These are phyloP conservation scores for Eulithis testata DNA, from an alignment of 2,888 invertebrate species.

Conservation along the genomic window DNA sequence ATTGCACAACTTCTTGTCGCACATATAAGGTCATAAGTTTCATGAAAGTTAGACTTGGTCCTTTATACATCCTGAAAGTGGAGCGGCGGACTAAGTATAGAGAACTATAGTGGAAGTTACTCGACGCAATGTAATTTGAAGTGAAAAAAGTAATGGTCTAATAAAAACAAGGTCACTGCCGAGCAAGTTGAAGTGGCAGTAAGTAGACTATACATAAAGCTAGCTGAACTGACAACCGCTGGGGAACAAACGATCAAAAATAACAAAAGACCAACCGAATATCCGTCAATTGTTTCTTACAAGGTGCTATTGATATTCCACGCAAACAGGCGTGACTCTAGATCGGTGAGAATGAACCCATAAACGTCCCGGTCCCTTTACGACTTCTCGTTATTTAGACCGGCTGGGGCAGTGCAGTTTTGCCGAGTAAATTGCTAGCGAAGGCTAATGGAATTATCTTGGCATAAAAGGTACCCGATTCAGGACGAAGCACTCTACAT, in stretches of 20 bases:
- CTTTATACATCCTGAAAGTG: too few species aligned
- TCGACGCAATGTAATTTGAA: too few species aligned
- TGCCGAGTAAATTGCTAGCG: constrained; percentile 19
- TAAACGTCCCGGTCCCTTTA: constrained; percentile 63
- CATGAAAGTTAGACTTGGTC: too few species aligned
- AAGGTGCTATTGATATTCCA: constrained; percentile 48
- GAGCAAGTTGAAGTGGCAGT: too few species aligned
- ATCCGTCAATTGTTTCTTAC: constrained; percentile 37
- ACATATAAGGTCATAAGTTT: too few species aligned
- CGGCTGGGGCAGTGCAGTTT: constrained; percentile 38
- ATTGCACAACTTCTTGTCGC: too few species aligned
- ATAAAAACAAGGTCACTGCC: too few species aligned
- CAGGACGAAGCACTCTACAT: neutral
- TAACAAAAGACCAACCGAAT: constrained; percentile 18
- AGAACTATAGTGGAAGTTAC: too few species aligned
- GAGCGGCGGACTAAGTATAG: too few species aligned
- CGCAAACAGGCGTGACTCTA: constrained; percentile 56
- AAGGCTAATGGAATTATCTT: constrained; percentile 19
- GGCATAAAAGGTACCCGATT: constrained; percentile 3
- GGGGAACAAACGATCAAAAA: neutral
- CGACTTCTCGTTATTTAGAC: constrained; percentile 64
- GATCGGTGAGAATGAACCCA: constrained; percentile 63
- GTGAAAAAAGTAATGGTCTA: too few species aligned
- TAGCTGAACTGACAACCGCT: too few species aligned
- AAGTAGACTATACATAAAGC: too few species aligned